Conservation (phyloP, 1,140 invertebrate species). For the Drosophila murphyi region DNA sequence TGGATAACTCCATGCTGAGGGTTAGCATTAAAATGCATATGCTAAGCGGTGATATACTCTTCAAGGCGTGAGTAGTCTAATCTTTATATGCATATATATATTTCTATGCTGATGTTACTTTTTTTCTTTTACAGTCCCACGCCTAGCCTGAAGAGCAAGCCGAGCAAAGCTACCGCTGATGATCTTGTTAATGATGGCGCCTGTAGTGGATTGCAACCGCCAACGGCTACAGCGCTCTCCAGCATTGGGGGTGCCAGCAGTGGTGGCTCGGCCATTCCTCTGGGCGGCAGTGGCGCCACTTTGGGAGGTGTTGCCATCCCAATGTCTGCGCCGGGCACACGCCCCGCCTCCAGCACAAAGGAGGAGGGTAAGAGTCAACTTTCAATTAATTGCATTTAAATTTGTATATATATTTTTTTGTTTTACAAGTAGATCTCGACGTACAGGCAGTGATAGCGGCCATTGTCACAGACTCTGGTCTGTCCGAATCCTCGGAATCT, state of each 20-base stretch:
- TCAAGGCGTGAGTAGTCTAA: conserved; percentile 94
- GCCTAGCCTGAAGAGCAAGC: conserved; percentile 88
- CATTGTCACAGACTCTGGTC: conserved; percentile 81
- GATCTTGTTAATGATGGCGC: conserved; percentile 71
- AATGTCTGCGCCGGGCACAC: conserved; percentile 58
- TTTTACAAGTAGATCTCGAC: conserved; percentile 85
- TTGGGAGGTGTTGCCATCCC: conserved; percentile 63
- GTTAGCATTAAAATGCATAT: conserved; percentile 97
- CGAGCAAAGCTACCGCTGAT: conserved; percentile 83
- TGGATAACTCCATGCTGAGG: conserved; percentile 97
- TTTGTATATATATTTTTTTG: conserved; percentile 80
- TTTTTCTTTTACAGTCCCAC: conserved; percentile 86
- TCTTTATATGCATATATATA: not conserved
- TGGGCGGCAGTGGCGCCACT: conserved; percentile 84
- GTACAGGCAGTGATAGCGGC: conserved; percentile 70
- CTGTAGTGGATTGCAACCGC: conserved; percentile 83
- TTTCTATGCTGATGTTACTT: conserved; percentile 17
- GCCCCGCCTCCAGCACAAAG: conserved; percentile 79
- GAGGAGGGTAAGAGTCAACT: conserved; percentile 87
- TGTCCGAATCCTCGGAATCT: conserved; percentile 83
- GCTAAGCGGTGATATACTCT: conserved; percentile 97
- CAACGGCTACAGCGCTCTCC: conserved; percentile 69
- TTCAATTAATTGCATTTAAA: conserved; percentile 8
- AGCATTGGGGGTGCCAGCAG: conserved; percentile 60
- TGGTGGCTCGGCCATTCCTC: conserved; percentile 63